Evolutionary conservation across 37 sponge, comb jelly and placozoan species (phyloP).

Genomic region (Crambe crambe): DNA sequence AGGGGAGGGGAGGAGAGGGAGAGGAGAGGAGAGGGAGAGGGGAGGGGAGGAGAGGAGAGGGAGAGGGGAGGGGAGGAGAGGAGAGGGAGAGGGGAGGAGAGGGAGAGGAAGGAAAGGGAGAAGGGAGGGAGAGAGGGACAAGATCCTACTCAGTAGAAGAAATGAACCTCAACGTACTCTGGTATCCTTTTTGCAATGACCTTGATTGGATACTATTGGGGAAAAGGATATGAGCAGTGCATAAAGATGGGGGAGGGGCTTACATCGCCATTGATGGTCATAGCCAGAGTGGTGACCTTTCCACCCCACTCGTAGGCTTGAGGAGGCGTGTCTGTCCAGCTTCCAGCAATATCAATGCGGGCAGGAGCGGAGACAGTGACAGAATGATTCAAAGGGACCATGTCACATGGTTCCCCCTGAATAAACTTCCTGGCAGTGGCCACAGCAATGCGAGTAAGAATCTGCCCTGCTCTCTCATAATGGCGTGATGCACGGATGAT

Average conservation of each 20-base stretch:
- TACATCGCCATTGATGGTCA: slow-evolving; percentile 65
- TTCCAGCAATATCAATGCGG: slow-evolving; percentile 81
- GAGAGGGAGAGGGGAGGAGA: background rate
- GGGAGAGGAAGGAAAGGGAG: no score
- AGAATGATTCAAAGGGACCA: slow-evolving; percentile 41
- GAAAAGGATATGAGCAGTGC: background rate
- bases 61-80: background rate
- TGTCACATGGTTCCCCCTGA: slow-evolving; percentile 25
- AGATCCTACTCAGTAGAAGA: no score
- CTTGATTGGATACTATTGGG: slow-evolving; percentile 56
- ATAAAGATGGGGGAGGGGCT: background rate
- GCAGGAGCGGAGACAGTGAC: slow-evolving; percentile 62
- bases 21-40: background rate
- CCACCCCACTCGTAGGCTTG: slow-evolving; percentile 85
- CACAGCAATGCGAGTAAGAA: slow-evolving; percentile 64
- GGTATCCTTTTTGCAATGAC: slow-evolving; percentile 51
- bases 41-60: background rate
- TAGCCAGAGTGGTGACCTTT: slow-evolving; percentile 62
- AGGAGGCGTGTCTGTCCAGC: slow-evolving; percentile 89
- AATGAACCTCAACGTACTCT: slow-evolving; percentile 59
- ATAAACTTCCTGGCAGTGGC: slow-evolving; percentile 68
- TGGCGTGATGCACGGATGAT: slow-evolving; percentile 86
- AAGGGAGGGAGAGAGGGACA: no score
- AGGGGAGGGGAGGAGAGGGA: no score
- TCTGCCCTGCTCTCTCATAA: slow-evolving; percentile 89